These are phyloP conservation scores for Ammodytes marinus DNA, from an alignment of 2,113 vertebrate genomes.

Conservation along the genomic window DNA sequence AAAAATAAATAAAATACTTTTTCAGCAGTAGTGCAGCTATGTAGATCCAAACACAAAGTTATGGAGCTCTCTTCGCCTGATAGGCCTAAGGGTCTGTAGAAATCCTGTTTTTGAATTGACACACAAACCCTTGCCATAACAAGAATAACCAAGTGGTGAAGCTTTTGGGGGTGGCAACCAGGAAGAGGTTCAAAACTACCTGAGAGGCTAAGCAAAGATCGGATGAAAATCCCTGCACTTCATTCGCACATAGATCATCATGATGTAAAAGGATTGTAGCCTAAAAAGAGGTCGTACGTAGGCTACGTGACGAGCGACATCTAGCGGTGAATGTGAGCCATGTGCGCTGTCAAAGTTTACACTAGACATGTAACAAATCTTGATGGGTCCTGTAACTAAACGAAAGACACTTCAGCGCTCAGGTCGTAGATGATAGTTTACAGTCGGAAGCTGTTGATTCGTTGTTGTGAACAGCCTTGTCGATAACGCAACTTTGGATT, in stretches of 20 bases:
- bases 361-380: background rate
- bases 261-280: no score
- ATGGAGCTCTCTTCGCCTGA: background rate
- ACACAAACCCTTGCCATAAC: background rate
- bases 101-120: background rate
- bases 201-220: conserved; percentile 3
- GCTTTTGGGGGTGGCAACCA: background rate
- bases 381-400: background rate
- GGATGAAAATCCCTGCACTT: fast-evolving
- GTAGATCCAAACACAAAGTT: background rate
- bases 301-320: conserved; percentile 36
- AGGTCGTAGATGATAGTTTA: conserved; percentile 16
- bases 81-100: background rate
- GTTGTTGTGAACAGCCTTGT: background rate
- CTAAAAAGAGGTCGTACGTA: no score
- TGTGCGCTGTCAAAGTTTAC: background rate
- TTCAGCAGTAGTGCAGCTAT: background rate
- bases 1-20: background rate
- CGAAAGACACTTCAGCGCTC: background rate
- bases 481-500: background rate
- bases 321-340: conserved; percentile 48
- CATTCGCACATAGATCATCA: background rate
- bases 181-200: background rate
- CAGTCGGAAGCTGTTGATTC: background rate
- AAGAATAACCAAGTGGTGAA: background rate